phyloP scores from a whole-genome alignment of 2,888 invertebrate species.

The Cheilosia vulpina region DNA sequence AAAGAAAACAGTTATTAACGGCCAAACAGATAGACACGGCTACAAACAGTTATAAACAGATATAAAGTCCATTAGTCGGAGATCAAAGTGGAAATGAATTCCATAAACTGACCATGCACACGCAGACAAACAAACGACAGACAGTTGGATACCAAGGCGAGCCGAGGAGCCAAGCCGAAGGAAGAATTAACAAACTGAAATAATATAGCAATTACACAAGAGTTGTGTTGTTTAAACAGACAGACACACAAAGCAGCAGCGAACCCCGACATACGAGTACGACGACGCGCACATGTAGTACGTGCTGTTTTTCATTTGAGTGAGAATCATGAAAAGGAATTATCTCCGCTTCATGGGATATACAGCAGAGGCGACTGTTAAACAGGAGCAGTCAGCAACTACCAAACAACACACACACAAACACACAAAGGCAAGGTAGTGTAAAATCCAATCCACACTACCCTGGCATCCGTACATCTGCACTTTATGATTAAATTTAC shows the following conservation, averaged over 20 bases:
- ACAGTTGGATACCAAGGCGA: not conserved
- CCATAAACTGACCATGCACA: slow-evolving; percentile 54
- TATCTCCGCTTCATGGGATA: slow-evolving; percentile 81
- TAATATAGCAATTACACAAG: slow-evolving; percentile 73
- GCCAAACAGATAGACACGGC: slow-evolving; percentile 13
- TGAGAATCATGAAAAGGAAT: slow-evolving; percentile 82
- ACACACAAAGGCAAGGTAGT: slow-evolving; percentile 17
- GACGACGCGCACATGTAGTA: slow-evolving; percentile 20
- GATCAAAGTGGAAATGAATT: slow-evolving; percentile 64
- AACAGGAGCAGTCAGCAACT: slow-evolving; percentile 38
- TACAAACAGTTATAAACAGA: slow-evolving; percentile 7
- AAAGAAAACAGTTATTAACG: slow-evolving; percentile 47
- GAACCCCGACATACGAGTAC: slow-evolving; percentile 4
- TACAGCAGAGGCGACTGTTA: slow-evolving; percentile 29
- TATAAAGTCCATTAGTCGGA: slow-evolving; percentile 61
- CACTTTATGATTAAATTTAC: slow-evolving; percentile 74
- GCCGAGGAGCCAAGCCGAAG: slow-evolving; percentile 6
- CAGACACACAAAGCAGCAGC: slow-evolving; percentile 27
- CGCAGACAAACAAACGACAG: slow-evolving; percentile 1
- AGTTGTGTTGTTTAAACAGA: slow-evolving; percentile 63
- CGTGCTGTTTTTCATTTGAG: slow-evolving; percentile 81
- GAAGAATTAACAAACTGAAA: slow-evolving; percentile 72
- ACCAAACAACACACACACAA: slow-evolving; percentile 37
- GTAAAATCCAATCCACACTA: slow-evolving; percentile 66
- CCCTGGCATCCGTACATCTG: slow-evolving; percentile 66